Evolutionary conservation across 2,113 vertebrate species (phyloP).

Genomic region (Sinosuthora webbiana): DNA sequence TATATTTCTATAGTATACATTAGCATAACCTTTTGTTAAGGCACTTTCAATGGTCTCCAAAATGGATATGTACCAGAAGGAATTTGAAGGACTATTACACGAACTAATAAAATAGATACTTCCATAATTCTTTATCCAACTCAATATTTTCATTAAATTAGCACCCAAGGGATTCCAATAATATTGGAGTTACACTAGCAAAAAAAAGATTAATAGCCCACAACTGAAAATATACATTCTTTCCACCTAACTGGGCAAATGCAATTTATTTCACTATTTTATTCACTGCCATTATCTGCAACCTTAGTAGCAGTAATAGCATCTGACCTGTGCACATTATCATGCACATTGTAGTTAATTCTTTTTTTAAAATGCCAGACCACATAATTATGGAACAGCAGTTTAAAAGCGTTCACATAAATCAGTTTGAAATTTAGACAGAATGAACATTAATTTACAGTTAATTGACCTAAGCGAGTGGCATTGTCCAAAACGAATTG

Average conservation of each 20-base stretch:
- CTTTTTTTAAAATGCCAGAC: neutral
- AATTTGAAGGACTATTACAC: neutral
- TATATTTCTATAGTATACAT: neutral
- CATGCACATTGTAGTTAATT: neutral
- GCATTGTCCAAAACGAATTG: neutral
- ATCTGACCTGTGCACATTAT: neutral
- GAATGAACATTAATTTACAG: neutral
- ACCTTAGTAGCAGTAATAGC: neutral
- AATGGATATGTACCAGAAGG: neutral
- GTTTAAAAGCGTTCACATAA: neutral
- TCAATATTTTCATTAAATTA: neutral
- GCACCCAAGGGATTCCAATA: neutral
- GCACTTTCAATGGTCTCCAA: neutral
- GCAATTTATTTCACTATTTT: neutral
- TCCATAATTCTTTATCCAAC: neutral
- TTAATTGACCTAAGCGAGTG: neutral
- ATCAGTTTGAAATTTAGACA: neutral
- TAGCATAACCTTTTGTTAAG: neutral
- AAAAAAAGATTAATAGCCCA: neutral
- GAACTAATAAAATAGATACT: neutral
- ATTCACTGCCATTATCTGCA: neutral
- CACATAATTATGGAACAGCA: neutral
- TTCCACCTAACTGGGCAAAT: neutral
- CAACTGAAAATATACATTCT: neutral
- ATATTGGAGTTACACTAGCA: neutral